Evolutionary conservation across 2,113 vertebrate species (phyloP), one percentile per base, ranked within the genome.

Genomic region (Martes martes): DNA sequence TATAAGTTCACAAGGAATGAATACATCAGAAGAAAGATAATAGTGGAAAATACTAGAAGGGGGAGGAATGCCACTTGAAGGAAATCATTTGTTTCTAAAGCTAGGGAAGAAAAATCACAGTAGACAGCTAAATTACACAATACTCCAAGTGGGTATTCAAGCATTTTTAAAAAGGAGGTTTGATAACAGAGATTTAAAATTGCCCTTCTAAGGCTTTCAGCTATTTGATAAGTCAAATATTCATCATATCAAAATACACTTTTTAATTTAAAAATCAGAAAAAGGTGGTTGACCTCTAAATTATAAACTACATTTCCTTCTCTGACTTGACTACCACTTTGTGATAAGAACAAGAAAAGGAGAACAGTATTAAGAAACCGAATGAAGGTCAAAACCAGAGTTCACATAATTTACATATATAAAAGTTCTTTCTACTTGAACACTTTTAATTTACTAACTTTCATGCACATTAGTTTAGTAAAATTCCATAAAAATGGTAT

Each of bases 301-400:
- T 95, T 90, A 91, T 26, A 90, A 74, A 74, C 6, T n/a, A 2
- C 9, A 81, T 55, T 93, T 93, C 50, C 47, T 92, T 33, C 82
- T 81, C 33, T 94, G 87, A 91, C 36, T 85, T 95, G 23, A 90
- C 55, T 39, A 52, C 33, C 55, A 65, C 74, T 91, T 65, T 84
- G 36, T 57, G 59, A 69, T 93, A 82, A 78, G 6, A 90, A 3
- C 52, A 96, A 97, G 67, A 79, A 26, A 89, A 85, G 61, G 9
- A 89, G 65, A 83, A 83, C 4, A 83, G 18, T 79, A 91, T 90
- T 69, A 95, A 39, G 31, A 86, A 91, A 94, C 0, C 82, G 39
- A 96, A 93, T 81, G n/a, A 96, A 96, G 85, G 82, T 95, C 78
- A 97, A 97, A 97, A 96, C 11, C 36, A 73, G 45, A 95, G 83